Evolutionary conservation across 1,140 invertebrate species (phyloP).

Genomic region (Neotoxoptera formosana): DNA sequence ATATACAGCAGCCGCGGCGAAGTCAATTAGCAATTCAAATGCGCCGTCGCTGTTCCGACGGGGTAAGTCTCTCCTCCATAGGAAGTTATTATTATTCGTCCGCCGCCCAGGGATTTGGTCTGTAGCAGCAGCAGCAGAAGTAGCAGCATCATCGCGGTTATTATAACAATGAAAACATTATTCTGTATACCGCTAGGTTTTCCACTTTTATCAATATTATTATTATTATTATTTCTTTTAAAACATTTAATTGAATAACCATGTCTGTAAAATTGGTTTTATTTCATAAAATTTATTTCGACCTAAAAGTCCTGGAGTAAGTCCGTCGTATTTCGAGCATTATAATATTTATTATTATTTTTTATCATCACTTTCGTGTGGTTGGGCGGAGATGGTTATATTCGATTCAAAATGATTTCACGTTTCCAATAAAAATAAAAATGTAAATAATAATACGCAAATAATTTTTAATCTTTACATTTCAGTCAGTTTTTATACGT

Average conservation of each 20-base stretch:
- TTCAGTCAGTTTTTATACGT: not conserved
- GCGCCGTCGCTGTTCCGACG: not conserved
- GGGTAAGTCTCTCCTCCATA: not conserved
- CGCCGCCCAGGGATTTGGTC: not conserved
- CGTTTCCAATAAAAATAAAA: not conserved
- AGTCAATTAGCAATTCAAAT: conserved; percentile 43
- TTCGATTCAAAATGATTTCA: not conserved
- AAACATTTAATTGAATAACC: conserved; percentile 18
- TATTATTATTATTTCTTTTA: conserved; percentile 3
- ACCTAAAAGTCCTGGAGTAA: not conserved
- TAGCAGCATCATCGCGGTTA: not conserved
- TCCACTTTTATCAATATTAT: conserved; percentile 15
- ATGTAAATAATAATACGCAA: not conserved
- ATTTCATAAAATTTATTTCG: not conserved
- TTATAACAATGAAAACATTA: conserved; percentile 26
- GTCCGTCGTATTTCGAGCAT: not conserved
- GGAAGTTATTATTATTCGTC: not conserved
- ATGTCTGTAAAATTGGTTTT: not conserved
- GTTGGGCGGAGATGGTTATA: not conserved
- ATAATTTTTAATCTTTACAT: not conserved
- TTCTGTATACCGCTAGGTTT: not conserved
- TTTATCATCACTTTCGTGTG: not conserved
- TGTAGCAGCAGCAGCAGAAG: not conserved
- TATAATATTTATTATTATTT: not conserved
- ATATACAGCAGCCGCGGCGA: not conserved